A percentile compares a stretch with the other conserved stretches of the same genome.
phyloP scores from a whole-genome alignment of 2,797 vertebrate genomes.

The Otolemur crassicaudatus region DNA sequence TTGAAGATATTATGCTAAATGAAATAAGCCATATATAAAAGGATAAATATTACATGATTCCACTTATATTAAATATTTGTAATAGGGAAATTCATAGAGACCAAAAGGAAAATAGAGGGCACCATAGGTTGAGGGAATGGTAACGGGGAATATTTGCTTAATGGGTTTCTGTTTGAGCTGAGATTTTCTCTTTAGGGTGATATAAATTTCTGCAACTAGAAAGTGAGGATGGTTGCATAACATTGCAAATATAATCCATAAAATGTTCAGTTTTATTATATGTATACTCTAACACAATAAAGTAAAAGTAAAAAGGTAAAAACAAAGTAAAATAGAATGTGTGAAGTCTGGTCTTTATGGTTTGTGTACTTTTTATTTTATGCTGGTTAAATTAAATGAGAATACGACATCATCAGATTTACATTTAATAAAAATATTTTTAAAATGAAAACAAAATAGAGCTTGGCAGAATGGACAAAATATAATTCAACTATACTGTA shows the following conservation, averaged over 20 bases:
- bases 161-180: neutral
- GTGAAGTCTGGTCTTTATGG: neutral
- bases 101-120: neutral
- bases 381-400: neutral
- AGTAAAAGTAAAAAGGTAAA: neutral
- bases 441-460: neutral
- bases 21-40: neutral
- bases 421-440: neutral
- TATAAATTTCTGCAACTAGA: neutral
- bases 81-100: neutral
- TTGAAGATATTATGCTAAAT: neutral
- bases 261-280: neutral
- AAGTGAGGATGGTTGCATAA: neutral
- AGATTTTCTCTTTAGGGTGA: neutral
- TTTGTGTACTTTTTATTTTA: neutral
- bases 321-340: neutral
- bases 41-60: neutral
- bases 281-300: neutral
- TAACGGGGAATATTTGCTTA: neutral
- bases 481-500: neutral
- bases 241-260: neutral
- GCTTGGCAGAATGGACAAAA: neutral
- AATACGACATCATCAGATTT: neutral
- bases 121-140: neutral
- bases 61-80: neutral